Evolutionary conservation across 2,888 invertebrate genomes (phyloP).

Genomic region (Geophilus truncorum): DNA sequence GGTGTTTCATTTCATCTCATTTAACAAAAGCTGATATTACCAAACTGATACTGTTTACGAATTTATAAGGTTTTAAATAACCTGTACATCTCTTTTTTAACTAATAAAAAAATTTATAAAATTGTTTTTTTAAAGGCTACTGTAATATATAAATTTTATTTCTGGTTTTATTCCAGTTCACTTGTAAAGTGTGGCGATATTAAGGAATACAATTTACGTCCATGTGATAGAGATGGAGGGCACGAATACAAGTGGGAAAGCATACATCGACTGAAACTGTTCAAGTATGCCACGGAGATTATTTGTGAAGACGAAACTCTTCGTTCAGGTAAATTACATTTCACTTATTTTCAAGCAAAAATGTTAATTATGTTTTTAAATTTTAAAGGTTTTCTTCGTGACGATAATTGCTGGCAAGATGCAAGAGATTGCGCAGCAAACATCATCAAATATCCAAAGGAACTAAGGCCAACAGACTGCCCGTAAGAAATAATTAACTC

Average conservation of each 20-base stretch:
- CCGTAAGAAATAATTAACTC: neutral
- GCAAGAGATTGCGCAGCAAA: neutral
- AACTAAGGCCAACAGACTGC: neutral
- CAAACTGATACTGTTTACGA: neutral
- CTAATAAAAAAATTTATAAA: neutral
- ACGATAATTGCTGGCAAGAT: neutral
- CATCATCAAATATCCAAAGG: neutral
- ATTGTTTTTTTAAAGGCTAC: neutral
- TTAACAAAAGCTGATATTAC: neutral
- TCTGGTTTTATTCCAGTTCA: neutral
- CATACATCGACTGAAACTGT: neutral
- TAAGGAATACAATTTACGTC: neutral
- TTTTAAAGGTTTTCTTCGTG: neutral
- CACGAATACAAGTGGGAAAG: neutral
- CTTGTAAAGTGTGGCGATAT: neutral
- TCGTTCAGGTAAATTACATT: too few species aligned
- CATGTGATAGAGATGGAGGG: neutral
- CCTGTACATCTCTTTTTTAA: neutral
- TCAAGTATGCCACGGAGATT: neutral
- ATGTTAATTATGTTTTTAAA: neutral
- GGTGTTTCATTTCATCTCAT: neutral
- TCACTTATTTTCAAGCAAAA: neutral
- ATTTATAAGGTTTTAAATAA: neutral
- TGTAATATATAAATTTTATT: too few species aligned
- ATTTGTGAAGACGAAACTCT: neutral